Evolutionary conservation across 2,797 vertebrate species (phyloP).

Genomic region (Parotocinclus haroldoi): DNA sequence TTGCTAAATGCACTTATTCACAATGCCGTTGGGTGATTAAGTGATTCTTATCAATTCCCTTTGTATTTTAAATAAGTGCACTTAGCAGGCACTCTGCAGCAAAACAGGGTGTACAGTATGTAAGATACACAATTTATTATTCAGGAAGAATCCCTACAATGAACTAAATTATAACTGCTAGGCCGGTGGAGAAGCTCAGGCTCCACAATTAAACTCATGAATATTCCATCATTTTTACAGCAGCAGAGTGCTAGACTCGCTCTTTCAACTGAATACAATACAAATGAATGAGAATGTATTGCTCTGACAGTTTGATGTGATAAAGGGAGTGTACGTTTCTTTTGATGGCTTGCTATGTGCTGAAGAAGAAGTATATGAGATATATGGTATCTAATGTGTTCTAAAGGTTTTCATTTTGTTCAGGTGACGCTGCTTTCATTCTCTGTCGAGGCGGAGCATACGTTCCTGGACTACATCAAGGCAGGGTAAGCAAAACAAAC

Average conservation of each 20-base stretch:
- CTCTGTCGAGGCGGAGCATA: constrained; percentile 86
- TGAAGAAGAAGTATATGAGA: constrained; percentile 19
- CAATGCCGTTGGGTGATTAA: no score
- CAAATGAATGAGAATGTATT: constrained; percentile 44
- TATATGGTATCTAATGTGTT: constrained; percentile 17
- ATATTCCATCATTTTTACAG: constrained; percentile 58
- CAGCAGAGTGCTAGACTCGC: constrained; percentile 26
- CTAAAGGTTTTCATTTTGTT: constrained; percentile 33
- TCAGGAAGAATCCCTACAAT: constrained; percentile 44
- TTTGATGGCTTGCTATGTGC: not conserved
- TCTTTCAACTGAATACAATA: constrained; percentile 47
- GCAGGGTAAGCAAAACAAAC: constrained; percentile 81
- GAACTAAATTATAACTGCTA: constrained; percentile 32
- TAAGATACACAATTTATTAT: no score
- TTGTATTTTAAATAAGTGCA: no score
- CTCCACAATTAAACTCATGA: constrained; percentile 58
- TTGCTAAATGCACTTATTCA: no score
- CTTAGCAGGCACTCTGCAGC: no score
- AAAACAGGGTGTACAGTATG: no score
- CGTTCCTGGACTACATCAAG: constrained; percentile 96
- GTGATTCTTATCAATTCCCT: no score
- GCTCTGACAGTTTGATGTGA: constrained; percentile 20
- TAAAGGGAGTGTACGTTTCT: not conserved
- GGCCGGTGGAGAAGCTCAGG: constrained; percentile 35
- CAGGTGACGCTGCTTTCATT: constrained; percentile 93